phyloP scores from a whole-genome alignment of 2,113 vertebrate species.

The Pagrus major region DNA sequence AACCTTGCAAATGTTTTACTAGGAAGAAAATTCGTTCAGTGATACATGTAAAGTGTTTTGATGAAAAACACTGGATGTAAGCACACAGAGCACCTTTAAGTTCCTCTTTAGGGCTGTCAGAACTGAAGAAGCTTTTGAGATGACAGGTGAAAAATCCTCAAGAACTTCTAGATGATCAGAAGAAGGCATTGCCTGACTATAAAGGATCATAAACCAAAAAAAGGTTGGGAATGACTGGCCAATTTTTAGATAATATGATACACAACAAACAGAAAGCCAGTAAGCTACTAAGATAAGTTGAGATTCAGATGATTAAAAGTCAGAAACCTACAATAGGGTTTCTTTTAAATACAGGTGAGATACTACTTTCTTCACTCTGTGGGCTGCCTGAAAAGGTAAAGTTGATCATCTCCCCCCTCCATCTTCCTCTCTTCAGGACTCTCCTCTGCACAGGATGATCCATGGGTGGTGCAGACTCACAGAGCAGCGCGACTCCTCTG shows the following conservation, averaged over 20 bases:
- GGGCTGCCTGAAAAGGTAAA: constrained; percentile 1
- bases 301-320: not conserved
- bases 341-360: not conserved
- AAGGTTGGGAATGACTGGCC: not conserved
- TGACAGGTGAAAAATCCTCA: not conserved
- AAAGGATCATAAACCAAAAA: not conserved
- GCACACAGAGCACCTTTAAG: not conserved
- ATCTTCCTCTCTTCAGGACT: not conserved
- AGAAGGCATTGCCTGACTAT: not conserved
- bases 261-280: not conserved
- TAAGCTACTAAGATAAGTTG: not conserved
- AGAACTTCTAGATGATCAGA: not conserved
- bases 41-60: not conserved
- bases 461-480: constrained; percentile 41
- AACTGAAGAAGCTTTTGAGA: not conserved
- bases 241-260: not conserved
- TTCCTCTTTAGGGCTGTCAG: not conserved
- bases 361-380: not conserved
- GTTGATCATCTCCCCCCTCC: constrained; percentile 21
- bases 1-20: no score
- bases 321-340: not conserved
- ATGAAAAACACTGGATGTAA: not conserved
- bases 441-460: constrained; percentile 25
- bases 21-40: not conserved
- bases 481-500: constrained; percentile 18